Evolutionary conservation across 2,888 invertebrate genomes (phyloP).

Genomic region (Pandemis corylana): DNA sequence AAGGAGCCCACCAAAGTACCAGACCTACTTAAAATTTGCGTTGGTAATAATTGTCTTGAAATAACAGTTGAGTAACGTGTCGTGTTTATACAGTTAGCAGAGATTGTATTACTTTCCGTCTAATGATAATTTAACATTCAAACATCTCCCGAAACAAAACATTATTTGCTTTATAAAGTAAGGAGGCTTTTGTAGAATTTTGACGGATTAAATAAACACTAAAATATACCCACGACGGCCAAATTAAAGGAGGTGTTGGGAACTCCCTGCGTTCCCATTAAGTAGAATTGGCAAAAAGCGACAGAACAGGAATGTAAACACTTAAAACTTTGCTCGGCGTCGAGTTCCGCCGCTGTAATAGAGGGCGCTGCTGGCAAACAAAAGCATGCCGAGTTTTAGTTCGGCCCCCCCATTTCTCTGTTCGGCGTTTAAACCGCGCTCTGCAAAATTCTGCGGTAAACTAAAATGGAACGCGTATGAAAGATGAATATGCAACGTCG

Average conservation of each 20-base stretch:
- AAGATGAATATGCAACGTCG: constrained; percentile 77
- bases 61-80: constrained; percentile 26
- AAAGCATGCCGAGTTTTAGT: constrained; percentile 74
- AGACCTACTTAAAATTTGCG: constrained; percentile 9
- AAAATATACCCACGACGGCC: constrained; percentile 61
- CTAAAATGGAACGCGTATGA: constrained; percentile 66
- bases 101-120: constrained; percentile 14
- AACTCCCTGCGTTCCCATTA: constrained; percentile 75
- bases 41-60: neutral
- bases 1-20: neutral
- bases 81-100: constrained; percentile 27
- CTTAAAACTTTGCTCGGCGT: constrained; percentile 78
- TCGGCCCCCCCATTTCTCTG: constrained; percentile 69
- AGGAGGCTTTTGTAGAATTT: constrained; percentile 51
- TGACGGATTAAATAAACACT: constrained; percentile 71
- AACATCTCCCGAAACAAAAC: constrained; percentile 39
- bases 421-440: constrained; percentile 71
- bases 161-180: constrained; percentile 41
- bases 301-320: constrained; percentile 82
- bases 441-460: constrained; percentile 62
- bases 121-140: constrained; percentile 30
- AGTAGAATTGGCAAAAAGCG: constrained; percentile 81
- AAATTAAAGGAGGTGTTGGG: constrained; percentile 76
- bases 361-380: constrained; percentile 78
- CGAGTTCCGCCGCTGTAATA: constrained; percentile 69